A percentile compares a stretch with the other conserved stretches of the same genome.
Evolutionary conservation across 2,113 vertebrate genomes (phyloP).

Genomic region (Myanophis thanlyinensis): DNA sequence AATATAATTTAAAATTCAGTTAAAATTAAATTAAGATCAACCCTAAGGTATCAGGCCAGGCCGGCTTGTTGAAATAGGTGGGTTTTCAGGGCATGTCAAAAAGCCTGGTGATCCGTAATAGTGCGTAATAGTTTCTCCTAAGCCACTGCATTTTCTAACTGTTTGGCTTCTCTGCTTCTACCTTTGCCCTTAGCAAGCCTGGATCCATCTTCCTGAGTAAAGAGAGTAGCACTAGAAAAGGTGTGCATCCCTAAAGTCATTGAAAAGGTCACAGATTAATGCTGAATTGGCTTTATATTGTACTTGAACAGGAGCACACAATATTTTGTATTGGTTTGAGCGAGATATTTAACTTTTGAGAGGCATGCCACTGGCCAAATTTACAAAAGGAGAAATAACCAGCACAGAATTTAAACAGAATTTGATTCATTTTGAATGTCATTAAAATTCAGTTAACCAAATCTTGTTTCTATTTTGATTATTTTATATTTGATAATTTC

Average conservation of each 20-base stretch:
- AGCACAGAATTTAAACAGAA: not conserved
- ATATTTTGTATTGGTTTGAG: not conserved
- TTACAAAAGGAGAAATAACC: not conserved
- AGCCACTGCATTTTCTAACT: not conserved
- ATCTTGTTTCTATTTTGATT: not conserved
- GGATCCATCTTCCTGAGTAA: not conserved
- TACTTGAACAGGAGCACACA: not conserved
- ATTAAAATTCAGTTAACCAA: not conserved
- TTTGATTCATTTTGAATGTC: not conserved
- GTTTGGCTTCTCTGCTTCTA: not conserved
- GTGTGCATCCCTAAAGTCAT: no score
- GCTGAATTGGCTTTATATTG: not conserved
- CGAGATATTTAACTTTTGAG: not conserved
- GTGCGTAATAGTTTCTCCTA: no score
- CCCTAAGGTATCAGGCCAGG: no score
- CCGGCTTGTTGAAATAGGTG: no score
- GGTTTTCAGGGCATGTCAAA: no score
- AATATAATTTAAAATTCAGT: no score
- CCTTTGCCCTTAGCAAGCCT: not conserved
- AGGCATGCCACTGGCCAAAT: not conserved
- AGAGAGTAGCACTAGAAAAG: not conserved
- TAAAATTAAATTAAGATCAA: no score
- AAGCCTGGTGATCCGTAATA: no score
- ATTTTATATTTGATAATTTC: not conserved
- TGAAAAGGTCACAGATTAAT: not conserved